Evolutionary conservation across 2,888 invertebrate species (phyloP).

Genomic region (Scaptomyza cyrtandrae): DNA sequence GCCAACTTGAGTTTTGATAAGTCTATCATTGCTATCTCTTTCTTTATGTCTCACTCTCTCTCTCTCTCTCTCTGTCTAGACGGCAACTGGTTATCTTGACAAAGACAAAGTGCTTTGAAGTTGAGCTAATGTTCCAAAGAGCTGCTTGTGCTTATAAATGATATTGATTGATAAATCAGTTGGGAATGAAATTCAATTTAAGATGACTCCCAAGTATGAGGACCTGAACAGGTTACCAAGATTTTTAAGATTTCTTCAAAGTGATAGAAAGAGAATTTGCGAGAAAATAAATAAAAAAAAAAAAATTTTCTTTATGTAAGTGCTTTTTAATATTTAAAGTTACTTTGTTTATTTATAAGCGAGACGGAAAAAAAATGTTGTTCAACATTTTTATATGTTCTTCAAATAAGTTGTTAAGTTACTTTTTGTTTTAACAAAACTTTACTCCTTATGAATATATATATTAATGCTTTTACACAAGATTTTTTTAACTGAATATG

Average conservation of each 20-base stretch:
- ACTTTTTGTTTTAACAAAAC: neutral
- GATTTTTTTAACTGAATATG: too few relatives aligned
- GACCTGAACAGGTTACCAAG: conserved; percentile 2
- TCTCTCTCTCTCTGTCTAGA: neutral
- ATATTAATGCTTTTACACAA: neutral
- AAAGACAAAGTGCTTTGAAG: conserved; percentile 74
- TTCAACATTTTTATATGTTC: neutral
- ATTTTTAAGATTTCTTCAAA: conserved; percentile 11
- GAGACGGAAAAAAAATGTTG: neutral
- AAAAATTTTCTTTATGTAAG: too few relatives aligned
- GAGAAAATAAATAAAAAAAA: too few relatives aligned
- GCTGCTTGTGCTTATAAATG: conserved; percentile 50
- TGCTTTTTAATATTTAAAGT: neutral
- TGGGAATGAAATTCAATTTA: conserved; percentile 23
- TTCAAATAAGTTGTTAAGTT: neutral
- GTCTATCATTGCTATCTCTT: neutral
- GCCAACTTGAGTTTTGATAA: conserved; percentile 44
- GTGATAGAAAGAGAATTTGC: neutral
- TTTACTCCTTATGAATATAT: neutral
- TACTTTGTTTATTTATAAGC: neutral
- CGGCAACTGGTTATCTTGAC: conserved; percentile 49
- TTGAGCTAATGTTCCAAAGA: conserved; percentile 45
- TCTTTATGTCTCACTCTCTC: neutral
- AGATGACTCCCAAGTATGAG: conserved; percentile 1
- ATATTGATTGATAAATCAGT: conserved; percentile 75